These are phyloP conservation scores for Gyrodactylus bullatarudis DNA, from an alignment of 1,140 invertebrate species.

Conservation along the genomic window DNA sequence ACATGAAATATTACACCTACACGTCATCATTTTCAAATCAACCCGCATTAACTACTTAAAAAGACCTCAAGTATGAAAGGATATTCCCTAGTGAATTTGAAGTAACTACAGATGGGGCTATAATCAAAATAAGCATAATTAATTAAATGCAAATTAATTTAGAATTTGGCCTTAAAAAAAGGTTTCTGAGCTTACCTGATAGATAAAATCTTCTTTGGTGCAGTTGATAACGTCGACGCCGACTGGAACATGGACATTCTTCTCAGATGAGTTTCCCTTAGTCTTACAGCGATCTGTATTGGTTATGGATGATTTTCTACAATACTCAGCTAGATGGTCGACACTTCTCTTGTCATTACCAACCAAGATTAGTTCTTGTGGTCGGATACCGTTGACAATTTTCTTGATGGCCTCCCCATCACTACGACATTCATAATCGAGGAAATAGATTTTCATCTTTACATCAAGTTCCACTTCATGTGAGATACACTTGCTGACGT, in stretches of 20 bases:
- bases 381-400: slow-evolving; percentile 41
- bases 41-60: too few relatives aligned
- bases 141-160: too few relatives aligned
- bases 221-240: slow-evolving; percentile 53
- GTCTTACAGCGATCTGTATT: slow-evolving; percentile 12
- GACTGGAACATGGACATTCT: slow-evolving; percentile 34
- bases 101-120: too few relatives aligned
- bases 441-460: slow-evolving; percentile 52
- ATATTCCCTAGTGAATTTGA: too few relatives aligned
- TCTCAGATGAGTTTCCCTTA: slow-evolving; percentile 21
- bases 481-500: slow-evolving; percentile 29
- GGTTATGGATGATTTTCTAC: not conserved
- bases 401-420: slow-evolving; percentile 82
- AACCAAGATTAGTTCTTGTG: slow-evolving; percentile 27
- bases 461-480: slow-evolving; percentile 37
- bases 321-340: slow-evolving; percentile 27
- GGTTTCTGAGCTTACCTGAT: too few relatives aligned
- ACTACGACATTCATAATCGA: slow-evolving; percentile 86
- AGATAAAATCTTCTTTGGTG: slow-evolving; percentile 86
- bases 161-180: too few relatives aligned
- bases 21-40: too few relatives aligned
- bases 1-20: too few relatives aligned
- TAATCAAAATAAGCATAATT: too few relatives aligned
- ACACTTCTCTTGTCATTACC: slow-evolving; percentile 30
- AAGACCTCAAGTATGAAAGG: too few relatives aligned